phyloP scores from a whole-genome alignment of 2,113 vertebrate species.

The Astur gentilis region DNA sequence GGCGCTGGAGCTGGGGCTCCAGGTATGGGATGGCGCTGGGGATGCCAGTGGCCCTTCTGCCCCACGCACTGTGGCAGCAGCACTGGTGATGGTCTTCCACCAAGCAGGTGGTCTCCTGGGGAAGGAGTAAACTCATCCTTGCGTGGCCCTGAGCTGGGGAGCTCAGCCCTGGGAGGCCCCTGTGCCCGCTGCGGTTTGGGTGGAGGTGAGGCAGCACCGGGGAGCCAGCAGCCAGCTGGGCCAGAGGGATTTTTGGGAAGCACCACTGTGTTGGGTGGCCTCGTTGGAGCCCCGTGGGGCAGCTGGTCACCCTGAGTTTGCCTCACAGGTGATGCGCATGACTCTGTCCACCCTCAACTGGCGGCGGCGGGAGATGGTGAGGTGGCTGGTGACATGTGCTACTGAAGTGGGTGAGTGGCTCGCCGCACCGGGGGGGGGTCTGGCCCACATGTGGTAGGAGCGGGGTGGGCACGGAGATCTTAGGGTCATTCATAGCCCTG shows the following conservation, averaged over 20 bases:
- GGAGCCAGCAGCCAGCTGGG: neutral
- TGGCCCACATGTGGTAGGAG: accelerated
- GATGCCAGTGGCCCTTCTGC: neutral
- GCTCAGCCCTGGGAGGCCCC: neutral
- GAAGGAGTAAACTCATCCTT: neutral
- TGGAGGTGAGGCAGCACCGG: accelerated
- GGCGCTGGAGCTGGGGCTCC: conserved; percentile 92
- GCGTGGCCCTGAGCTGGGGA: neutral
- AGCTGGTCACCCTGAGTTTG: neutral
- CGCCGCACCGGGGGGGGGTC: accelerated
- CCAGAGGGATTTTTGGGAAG: neutral
- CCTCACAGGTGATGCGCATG: conserved; percentile 94
- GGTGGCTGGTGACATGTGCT: conserved; percentile 97
- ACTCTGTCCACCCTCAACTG: conserved; percentile 97
- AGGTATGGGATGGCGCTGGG: conserved; percentile 71
- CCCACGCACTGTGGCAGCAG: accelerated
- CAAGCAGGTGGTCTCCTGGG: neutral
- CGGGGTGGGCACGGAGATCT: neutral
- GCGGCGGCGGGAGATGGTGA: conserved; percentile 97
- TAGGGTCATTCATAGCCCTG: neutral
- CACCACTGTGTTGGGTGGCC: neutral
- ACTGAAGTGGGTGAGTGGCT: conserved; percentile 94
- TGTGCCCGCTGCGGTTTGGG: neutral
- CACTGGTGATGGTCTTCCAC: neutral
- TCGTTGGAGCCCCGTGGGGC: neutral